Percentiles rank a stretch among this genome's conserved stretches.
These are phyloP conservation scores for Mesocentrotus franciscanus DNA, from an alignment of 53 echinoderm and acorn worm genomes.

Conservation along the genomic window DNA sequence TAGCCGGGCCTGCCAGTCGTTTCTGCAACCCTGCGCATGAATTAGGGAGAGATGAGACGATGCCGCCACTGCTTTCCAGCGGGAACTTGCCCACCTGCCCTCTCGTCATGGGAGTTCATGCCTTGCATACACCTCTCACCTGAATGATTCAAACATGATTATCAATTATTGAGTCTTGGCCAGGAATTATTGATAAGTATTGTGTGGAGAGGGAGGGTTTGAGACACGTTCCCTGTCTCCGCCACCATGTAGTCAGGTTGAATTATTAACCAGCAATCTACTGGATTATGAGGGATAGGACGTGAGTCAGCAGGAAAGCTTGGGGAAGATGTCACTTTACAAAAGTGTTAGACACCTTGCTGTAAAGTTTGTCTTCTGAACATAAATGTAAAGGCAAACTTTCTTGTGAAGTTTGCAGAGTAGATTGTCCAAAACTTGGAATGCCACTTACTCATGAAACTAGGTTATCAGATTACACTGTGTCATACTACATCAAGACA, in stretches of 20 bases:
- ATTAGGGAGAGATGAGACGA: neutral
- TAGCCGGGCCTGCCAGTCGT: neutral
- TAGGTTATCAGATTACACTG: neutral
- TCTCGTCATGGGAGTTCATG: neutral
- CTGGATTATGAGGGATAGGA: neutral
- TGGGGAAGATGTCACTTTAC: neutral
- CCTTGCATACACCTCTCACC: neutral
- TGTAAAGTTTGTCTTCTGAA: neutral
- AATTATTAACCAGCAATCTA: constrained; percentile 31
- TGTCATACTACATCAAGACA: neutral
- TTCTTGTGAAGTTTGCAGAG: neutral
- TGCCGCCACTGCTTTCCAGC: neutral
- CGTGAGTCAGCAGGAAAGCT: neutral
- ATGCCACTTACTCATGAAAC: neutral
- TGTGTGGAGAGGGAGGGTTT: neutral
- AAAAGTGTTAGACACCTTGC: neutral
- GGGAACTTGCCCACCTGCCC: constrained; percentile 12
- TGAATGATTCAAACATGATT: constrained; percentile 52
- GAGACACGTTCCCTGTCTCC: constrained; percentile 33
- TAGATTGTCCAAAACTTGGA: neutral
- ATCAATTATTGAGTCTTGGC: constrained; percentile 33
- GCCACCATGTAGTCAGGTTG: neutral
- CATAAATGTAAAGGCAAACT: neutral
- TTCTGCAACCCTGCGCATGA: constrained; percentile 15
- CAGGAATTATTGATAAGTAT: constrained; percentile 17